Evolutionary conservation across 2,888 invertebrate species (phyloP).

Genomic region (Drosophila paramelanica): DNA sequence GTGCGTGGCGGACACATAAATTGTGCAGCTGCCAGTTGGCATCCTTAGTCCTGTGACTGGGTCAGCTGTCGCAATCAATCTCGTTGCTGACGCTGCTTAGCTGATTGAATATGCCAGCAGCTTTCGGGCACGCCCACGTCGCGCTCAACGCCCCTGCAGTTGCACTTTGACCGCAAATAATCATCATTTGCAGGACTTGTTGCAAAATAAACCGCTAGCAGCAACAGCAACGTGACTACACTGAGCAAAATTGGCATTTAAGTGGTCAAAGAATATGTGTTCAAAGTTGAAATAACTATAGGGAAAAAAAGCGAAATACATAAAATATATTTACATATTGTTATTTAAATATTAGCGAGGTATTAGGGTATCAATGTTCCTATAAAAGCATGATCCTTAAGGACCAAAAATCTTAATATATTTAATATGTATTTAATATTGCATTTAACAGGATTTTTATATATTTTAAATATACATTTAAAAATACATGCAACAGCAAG

Average conservation of each 20-base stretch:
- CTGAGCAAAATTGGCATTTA: constrained; percentile 23
- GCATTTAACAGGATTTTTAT: too few relatives aligned
- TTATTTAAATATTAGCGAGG: neutral
- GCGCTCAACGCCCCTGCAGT: constrained; percentile 35
- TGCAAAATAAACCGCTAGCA: constrained; percentile 31
- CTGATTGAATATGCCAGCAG: constrained; percentile 39
- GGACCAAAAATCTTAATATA: neutral
- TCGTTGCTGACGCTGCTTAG: constrained; percentile 2
- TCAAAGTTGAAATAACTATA: neutral
- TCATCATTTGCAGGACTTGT: constrained; percentile 56
- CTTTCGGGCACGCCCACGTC: neutral
- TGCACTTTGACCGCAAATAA: constrained; percentile 70
- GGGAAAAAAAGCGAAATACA: neutral
- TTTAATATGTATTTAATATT: neutral
- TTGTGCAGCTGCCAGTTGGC: constrained; percentile 17
- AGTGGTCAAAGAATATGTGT: too few relatives aligned
- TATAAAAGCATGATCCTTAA: neutral
- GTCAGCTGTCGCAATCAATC: constrained; percentile 50
- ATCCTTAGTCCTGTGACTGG: constrained; percentile 50
- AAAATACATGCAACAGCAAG: too few relatives aligned
- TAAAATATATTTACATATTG: neutral
- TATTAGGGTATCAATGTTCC: neutral
- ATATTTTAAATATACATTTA: too few relatives aligned
- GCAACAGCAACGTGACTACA: constrained; percentile 50
- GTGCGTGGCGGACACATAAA: constrained; percentile 51